phyloP scores from a whole-genome alignment of 2,113 vertebrate species.

The Hyaena hyaena region DNA sequence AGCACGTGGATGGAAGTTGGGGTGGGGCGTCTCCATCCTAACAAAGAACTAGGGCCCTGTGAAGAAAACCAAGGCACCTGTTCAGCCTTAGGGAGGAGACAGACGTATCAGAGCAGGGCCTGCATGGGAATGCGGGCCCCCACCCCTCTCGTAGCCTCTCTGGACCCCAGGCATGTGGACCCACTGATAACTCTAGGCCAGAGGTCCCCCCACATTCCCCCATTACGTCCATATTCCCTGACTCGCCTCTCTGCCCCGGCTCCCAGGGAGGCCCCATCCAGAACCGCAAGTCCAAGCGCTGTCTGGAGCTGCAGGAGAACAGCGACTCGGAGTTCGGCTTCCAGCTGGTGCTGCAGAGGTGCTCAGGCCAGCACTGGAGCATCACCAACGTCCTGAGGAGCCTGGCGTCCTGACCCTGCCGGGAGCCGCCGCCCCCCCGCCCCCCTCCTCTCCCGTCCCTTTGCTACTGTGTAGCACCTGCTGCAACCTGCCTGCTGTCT shows the following conservation, averaged over 20 bases:
- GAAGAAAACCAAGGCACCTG: not conserved
- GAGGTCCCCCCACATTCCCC: not conserved
- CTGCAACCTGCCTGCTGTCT: slow-evolving; percentile 89
- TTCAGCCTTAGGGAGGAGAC: not conserved
- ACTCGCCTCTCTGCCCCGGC: not conserved
- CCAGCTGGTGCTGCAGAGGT: slow-evolving; percentile 96
- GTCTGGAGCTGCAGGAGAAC: slow-evolving; percentile 95
- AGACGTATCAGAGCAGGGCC: not conserved
- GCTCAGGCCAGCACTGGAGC: slow-evolving; percentile 96
- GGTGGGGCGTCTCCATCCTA: not conserved
- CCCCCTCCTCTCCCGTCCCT: slow-evolving; percentile 76
- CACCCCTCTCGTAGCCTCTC: not conserved
- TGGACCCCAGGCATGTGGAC: not conserved
- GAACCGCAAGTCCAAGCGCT: slow-evolving; percentile 98
- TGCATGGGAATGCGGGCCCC: not conserved
- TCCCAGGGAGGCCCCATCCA: slow-evolving; percentile 96
- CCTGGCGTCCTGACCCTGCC: slow-evolving; percentile 85
- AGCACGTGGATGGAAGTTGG: not conserved
- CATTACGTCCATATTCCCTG: not conserved
- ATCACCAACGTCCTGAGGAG: slow-evolving; percentile 94
- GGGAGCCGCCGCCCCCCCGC: not conserved
- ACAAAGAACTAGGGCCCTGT: not conserved
- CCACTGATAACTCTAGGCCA: not conserved
- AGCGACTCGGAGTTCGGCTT: slow-evolving; percentile 95
- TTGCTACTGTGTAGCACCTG: slow-evolving; percentile 98